Percentiles rank a stretch among this genome's conserved stretches.
These are phyloP conservation scores for Onychostoma macrolepis DNA, from an alignment of 2,113 vertebrate genomes.

Conservation along the genomic window DNA sequence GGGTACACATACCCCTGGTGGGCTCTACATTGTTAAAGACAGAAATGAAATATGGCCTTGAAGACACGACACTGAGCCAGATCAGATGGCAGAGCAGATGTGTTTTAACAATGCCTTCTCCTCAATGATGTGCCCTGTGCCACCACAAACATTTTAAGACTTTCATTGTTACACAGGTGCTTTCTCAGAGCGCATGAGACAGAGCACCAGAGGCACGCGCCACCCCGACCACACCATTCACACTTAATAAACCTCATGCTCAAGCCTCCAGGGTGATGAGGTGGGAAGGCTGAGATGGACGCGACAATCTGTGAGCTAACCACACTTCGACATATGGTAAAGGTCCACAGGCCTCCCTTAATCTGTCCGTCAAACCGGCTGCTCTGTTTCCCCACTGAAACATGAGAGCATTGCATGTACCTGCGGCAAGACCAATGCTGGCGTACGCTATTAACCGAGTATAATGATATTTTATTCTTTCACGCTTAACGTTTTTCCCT, in stretches of 20 bases:
- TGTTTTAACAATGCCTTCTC: conserved; percentile 47
- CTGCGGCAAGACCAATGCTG: background rate
- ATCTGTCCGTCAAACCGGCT: conserved; percentile 55
- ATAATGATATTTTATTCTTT: conserved; percentile 2
- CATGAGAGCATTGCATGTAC: conserved; percentile 15
- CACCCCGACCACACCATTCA: conserved; percentile 28
- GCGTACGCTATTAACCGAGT: background rate
- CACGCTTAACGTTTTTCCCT: conserved; percentile 16
- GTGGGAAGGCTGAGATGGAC: conserved; percentile 39
- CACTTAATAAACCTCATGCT: conserved; percentile 37
- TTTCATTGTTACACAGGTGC: conserved; percentile 47
- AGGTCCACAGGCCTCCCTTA: conserved; percentile 56
- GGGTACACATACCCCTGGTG: conserved; percentile 8
- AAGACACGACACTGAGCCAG: conserved; percentile 26
- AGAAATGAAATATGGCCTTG: conserved; percentile 46
- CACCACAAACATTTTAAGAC: conserved; percentile 33
- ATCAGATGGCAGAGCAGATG: conserved; percentile 60
- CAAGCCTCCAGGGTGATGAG: conserved; percentile 47
- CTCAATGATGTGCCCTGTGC: conserved; percentile 33
- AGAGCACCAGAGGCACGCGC: background rate
- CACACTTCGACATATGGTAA: conserved; percentile 54
- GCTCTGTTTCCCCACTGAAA: conserved; percentile 43
- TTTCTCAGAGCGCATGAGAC: background rate
- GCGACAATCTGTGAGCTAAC: conserved; percentile 39
- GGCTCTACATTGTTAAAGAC: conserved; percentile 19